Evolutionary conservation across 2,888 invertebrate genomes (phyloP).

Genomic region (Yponomeuta sedellus): DNA sequence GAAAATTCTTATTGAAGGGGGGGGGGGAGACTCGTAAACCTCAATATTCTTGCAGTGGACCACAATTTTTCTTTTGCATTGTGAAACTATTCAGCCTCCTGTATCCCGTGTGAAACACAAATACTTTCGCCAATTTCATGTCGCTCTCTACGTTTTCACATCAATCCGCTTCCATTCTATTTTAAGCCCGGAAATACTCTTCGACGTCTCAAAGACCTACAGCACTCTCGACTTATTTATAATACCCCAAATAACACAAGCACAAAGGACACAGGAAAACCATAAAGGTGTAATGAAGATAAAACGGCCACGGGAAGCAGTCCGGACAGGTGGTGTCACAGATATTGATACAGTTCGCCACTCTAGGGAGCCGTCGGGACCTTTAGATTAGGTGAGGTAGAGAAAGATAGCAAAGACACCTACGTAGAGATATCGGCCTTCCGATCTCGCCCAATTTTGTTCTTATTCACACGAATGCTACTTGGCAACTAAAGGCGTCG

Average conservation of each 20-base stretch:
- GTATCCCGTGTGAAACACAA: too few species aligned
- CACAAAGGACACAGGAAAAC: slow-evolving; percentile 2
- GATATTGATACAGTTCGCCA: slow-evolving; percentile 38
- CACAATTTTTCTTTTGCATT: too few species aligned
- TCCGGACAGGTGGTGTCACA: slow-evolving; percentile 49
- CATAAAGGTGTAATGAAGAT: slow-evolving; percentile 44
- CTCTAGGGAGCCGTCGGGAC: slow-evolving; percentile 19
- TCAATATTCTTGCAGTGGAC: too few species aligned
- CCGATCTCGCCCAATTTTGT: background rate
- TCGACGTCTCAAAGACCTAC: background rate
- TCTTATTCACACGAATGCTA: background rate
- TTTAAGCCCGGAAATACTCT: background rate
- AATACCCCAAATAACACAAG: background rate
- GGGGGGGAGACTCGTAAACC: too few species aligned
- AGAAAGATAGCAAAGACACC: background rate
- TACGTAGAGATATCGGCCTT: background rate
- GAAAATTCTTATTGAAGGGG: too few species aligned
- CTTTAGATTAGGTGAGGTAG: background rate
- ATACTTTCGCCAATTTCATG: too few species aligned
- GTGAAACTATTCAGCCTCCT: too few species aligned
- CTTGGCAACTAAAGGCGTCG: background rate
- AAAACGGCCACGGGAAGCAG: slow-evolving; percentile 48
- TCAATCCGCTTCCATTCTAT: background rate
- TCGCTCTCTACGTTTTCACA: background rate
- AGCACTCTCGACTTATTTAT: background rate